Evolutionary conservation across 2,113 vertebrate genomes (phyloP), one percentile per base, ranked within the genome.

Genomic region (Pungitius pungitius): DNA sequence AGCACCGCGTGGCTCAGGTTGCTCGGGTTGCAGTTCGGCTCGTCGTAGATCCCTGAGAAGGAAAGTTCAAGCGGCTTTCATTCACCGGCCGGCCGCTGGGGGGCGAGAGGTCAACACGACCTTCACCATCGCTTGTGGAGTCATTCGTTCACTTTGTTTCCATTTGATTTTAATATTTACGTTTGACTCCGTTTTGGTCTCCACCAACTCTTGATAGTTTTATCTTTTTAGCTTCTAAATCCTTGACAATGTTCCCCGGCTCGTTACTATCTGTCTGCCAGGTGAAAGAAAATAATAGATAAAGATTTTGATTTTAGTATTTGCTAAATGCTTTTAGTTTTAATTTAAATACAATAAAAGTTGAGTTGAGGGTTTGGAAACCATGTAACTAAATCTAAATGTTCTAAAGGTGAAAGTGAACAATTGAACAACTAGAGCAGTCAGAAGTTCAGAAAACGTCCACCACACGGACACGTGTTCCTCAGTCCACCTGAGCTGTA

Each of bases 401-500:
- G 15, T 17, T 17, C 43, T 15, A 15, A 15, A 43, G n/a, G n/a
- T n/a, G n/a, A n/a, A n/a, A n/a, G n/a, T n/a, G n/a, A n/a, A n/a
- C n/a, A n/a, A n/a, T n/a, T n/a, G n/a, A n/a, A n/a, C n/a, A n/a
- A n/a, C n/a, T n/a, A n/a, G n/a, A n/a, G n/a, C n/a, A n/a, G n/a
- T n/a, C n/a, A n/a, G n/a, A n/a, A n/a, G n/a, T n/a, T n/a, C n/a
- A n/a, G n/a, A n/a, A n/a, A n/a, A n/a, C n/a, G n/a, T n/a, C n/a
- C n/a, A n/a, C n/a, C n/a, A n/a, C n/a, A n/a, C n/a, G n/a, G n/a
- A n/a, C n/a, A n/a, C n/a, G n/a, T n/a, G n/a, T n/a, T n/a, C n/a
- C n/a, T n/a, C n/a, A n/a, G n/a, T n/a, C n/a, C 40, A 94, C 94
- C 94, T 85, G 93, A 92, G 76, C 91, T 93, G 83, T 95, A 95